Evolutionary conservation across 2,113 vertebrate species (phyloP), one percentile per base, ranked within the genome.

Genomic region (Carlito syrichta): DNA sequence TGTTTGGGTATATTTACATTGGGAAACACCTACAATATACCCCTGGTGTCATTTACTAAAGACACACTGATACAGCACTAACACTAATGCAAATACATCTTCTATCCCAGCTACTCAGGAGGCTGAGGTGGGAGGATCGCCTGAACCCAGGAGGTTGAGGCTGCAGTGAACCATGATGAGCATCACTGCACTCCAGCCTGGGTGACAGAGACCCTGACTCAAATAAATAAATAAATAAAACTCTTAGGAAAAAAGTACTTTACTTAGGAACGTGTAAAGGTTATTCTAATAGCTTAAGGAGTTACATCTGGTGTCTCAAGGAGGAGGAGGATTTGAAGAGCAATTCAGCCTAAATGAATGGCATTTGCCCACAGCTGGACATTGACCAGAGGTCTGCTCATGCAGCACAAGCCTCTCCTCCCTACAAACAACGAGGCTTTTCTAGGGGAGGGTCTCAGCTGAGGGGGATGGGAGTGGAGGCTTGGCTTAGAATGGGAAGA

Each of bases 341-440:
- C 4, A 69, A 25, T 69, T 71, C 13, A 83, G 40, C 27, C 35
- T 56, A 6, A 43, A 62, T 0, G 73, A 71, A 66, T 35, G 50
- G 22, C 27, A 35, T 43, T 78, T 86, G 20, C 19, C n/a, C n/a
- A 10, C 4, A 13, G 6, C 8, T 38, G 23, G 27, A 69, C 38
- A 13, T 16, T 25, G 6, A 10, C 52, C 68, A 45, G 0, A 1
- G 1, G 77, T 45, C 62, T 6, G 22, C 4, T 32, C 54, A 40
- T 0, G 0, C 3, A 52, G 19, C 25, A 1, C 62, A 12, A 50
- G 62, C 27, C 10, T 20, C 73, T 43, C 23, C 38, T 95, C 4
- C 35, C n/a, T 43, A 32, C 0, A 0, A 11, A 48, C 11, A 22
- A 1, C 56, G 7, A 56, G 66, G 32, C 9, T 25, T 68, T 62